These are phyloP conservation scores for Blera fallax DNA, from an alignment of 2,888 invertebrate species.

Conservation along the genomic window DNA sequence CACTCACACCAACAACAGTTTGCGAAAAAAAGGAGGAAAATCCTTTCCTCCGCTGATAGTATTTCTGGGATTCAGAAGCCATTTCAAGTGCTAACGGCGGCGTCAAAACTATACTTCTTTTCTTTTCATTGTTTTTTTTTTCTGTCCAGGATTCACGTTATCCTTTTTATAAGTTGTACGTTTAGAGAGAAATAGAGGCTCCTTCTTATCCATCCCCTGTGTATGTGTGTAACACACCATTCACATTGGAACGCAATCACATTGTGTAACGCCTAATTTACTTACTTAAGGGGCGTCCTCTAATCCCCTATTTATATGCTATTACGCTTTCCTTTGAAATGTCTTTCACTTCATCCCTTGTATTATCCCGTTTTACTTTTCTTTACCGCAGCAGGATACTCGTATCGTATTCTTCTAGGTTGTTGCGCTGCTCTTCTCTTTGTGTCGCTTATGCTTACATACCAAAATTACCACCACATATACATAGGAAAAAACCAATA, in stretches of 20 bases:
- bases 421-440: conserved; percentile 45
- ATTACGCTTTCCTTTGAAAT: conserved; percentile 61
- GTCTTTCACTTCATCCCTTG: conserved; percentile 41
- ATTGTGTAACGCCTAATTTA: conserved; percentile 68
- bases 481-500: conserved; percentile 18
- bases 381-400: not conserved
- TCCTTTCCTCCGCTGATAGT: not conserved
- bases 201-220: not conserved
- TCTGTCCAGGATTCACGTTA: conserved; percentile 33
- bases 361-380: conserved; percentile 13
- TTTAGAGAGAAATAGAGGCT: not conserved
- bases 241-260: conserved; percentile 47
- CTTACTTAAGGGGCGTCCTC: conserved; percentile 57
- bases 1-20: conserved; percentile 10
- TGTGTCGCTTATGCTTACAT: conserved; percentile 19
- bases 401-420: conserved; percentile 33
- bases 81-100: conserved; percentile 49
- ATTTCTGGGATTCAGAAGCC: conserved; percentile 18
- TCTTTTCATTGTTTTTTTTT: no score
- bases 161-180: conserved; percentile 21
- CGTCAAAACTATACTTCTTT: conserved; percentile 42
- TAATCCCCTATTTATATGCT: conserved; percentile 66
- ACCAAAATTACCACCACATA: conserved; percentile 17
- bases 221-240: not conserved
- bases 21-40: not conserved